Percentiles rank a stretch among this genome's conserved stretches.
These are phyloP conservation scores for Stigmatopora nigra DNA, from an alignment of 2,113 vertebrate genomes.

Conservation along the genomic window DNA sequence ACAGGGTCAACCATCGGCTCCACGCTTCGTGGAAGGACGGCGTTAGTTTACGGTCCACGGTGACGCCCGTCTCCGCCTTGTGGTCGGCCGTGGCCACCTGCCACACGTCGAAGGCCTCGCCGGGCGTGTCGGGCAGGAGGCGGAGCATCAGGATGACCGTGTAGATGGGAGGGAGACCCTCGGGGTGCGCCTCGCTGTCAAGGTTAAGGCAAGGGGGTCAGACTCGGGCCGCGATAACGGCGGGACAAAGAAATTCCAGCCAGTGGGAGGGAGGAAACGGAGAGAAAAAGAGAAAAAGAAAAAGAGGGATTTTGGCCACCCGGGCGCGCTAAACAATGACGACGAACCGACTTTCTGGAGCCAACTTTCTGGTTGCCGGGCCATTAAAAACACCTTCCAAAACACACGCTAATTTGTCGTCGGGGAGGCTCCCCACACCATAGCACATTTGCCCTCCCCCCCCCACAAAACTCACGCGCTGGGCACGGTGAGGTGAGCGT, in stretches of 20 bases:
- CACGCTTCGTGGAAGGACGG: too few species aligned
- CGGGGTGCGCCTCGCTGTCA: constrained; percentile 90
- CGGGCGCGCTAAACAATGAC: not conserved
- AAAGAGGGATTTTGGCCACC: not conserved
- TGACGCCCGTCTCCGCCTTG: constrained; percentile 87
- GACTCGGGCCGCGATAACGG: too few species aligned
- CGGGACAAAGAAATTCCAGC: not conserved
- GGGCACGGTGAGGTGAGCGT: constrained; percentile 84
- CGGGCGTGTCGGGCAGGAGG: constrained; percentile 83
- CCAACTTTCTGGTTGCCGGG: not conserved
- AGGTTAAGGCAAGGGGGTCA: too few species aligned
- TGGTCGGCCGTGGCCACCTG: constrained; percentile 87
- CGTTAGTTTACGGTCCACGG: constrained; percentile 80
- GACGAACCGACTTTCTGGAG: not conserved
- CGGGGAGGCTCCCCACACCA: too few species aligned
- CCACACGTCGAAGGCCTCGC: constrained; percentile 90
- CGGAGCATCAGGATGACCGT: constrained; percentile 91
- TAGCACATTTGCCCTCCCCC: too few species aligned
- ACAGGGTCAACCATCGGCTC: too few species aligned
- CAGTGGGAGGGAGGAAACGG: too few species aligned
- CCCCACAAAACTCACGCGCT: constrained; percentile 72
- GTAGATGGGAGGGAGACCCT: constrained; percentile 82
- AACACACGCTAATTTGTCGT: not conserved
- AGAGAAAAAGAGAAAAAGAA: not conserved
- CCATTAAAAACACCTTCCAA: not conserved